Evolutionary conservation across 2,113 vertebrate genomes (phyloP), one percentile per base, ranked within the genome.

Genomic region (Uria aalge): DNA sequence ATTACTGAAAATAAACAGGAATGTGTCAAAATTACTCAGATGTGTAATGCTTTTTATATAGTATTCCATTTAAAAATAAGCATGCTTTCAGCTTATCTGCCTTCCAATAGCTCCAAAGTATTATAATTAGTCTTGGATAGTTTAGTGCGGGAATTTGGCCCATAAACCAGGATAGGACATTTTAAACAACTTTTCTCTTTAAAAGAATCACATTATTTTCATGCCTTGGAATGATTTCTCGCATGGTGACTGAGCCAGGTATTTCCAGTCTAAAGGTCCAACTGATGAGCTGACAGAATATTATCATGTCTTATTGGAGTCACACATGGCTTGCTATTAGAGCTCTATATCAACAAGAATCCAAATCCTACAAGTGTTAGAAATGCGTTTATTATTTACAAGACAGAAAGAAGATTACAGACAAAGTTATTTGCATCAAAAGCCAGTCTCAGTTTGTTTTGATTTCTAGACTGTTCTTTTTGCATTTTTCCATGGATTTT

Each of bases 221-320:
- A 91, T 96, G 94, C 83, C 53, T 97, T 96, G 96, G 92, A 92
- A 75, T 68, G 66, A 78, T 83, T 97, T 92, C 40, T 71, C 68
- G 48, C 47, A 17, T 10, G 71, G 36, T 63, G 52, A 91, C 36
- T 78, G 83, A 91, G 95, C 91, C 95, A 96, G 91, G 89, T 96
- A 94, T 96, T 96, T 97, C 83, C 92, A 96, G 68, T 66, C 38
- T 81, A 72, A 89, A 85, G 73, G 72, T 91, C 96, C 88, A 95
- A 60, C 40, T 6, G 69, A 97, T 91, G 96, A 96, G 83, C 94
- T 96, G 94, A 96, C 76, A 95, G 88, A 95, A 91, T 92, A 96
- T 92, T 92, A 91, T 94, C 92, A 89, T 95, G 91, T 91, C 95
- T 85, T 91, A 36, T 5, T 96, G 76, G 62, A 96, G 73, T 92